phyloP scores from a whole-genome alignment of 2,888 invertebrate genomes.

The Amiota minor region DNA sequence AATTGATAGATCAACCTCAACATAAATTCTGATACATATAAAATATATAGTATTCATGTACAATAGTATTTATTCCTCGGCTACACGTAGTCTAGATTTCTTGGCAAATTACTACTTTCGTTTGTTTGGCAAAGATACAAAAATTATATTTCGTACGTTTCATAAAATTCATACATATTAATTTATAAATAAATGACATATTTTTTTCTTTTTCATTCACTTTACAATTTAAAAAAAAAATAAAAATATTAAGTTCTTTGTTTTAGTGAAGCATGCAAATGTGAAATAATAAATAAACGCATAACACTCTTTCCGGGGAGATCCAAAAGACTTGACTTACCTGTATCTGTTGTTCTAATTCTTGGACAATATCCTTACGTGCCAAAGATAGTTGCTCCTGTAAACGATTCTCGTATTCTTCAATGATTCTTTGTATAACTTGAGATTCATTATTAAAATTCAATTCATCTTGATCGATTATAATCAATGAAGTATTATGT shows the following conservation, averaged over 20 bases:
- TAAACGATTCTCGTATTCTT: constrained; percentile 75
- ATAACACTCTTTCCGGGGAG: neutral
- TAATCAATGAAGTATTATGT: constrained; percentile 65
- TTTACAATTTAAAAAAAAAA: neutral
- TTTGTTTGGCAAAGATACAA: neutral
- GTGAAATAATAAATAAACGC: constrained; percentile 5
- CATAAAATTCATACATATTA: neutral
- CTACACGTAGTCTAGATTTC: constrained; percentile 9
- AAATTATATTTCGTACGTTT: neutral
- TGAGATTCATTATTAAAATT: constrained; percentile 70
- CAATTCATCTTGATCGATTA: constrained; percentile 71
- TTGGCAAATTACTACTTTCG: constrained; percentile 30
- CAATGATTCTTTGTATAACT: constrained; percentile 71
- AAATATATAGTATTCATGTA: neutral
- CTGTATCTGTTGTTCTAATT: constrained; percentile 83
- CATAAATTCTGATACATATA: constrained; percentile 1
- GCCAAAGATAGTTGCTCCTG: constrained; percentile 79
- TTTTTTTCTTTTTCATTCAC: neutral
- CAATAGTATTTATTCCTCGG: neutral
- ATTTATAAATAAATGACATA: too few relatives aligned
- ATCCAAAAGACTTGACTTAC: constrained; percentile 73
- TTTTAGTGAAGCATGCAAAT: constrained; percentile 12
- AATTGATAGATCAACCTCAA: neutral
- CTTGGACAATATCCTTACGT: constrained; percentile 80
- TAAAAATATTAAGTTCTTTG: neutral